These are phyloP conservation scores for Tiphia femorata DNA, from an alignment of 2,888 invertebrate genomes.

Conservation along the genomic window DNA sequence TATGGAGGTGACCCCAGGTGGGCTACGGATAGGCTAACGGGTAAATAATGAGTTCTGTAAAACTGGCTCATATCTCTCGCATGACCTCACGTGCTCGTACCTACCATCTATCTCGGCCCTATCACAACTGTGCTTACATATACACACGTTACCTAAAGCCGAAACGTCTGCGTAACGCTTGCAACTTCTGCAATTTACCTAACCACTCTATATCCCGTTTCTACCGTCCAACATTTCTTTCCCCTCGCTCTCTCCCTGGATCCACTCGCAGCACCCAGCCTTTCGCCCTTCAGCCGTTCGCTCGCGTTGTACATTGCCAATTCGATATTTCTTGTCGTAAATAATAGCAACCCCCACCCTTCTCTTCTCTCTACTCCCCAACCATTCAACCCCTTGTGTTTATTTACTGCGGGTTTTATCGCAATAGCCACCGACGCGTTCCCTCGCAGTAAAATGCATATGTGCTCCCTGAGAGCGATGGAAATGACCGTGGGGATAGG, in stretches of 20 bases:
- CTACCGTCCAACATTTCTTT: background rate
- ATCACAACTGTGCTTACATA: slow-evolving; percentile 12
- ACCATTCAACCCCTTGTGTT: slow-evolving; percentile 3
- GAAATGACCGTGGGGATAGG: too few relatives aligned
- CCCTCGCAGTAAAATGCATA: slow-evolving; percentile 24
- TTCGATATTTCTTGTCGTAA: slow-evolving; percentile 27
- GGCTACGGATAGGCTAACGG: slow-evolving; percentile 40
- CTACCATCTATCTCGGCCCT: slow-evolving; percentile 38
- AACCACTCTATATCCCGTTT: background rate
- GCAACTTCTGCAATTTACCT: background rate
- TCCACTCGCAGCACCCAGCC: background rate
- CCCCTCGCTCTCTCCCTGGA: background rate
- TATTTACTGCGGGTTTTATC: slow-evolving; percentile 39
- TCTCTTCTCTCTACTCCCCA: too few relatives aligned
- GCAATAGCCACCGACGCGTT: slow-evolving; percentile 16
- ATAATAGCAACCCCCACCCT: slow-evolving; percentile 28
- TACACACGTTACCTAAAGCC: background rate
- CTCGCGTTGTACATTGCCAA: slow-evolving; percentile 1
- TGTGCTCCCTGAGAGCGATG: too few relatives aligned
- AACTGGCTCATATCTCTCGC: slow-evolving; percentile 42
- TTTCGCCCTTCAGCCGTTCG: background rate
- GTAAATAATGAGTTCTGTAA: slow-evolving; percentile 51
- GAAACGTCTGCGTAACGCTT: background rate
- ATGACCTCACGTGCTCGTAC: slow-evolving; percentile 42
- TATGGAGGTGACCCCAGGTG: slow-evolving; percentile 27